Conservation (phyloP, 2,797 vertebrate species). For the Masticophis lateralis region DNA sequence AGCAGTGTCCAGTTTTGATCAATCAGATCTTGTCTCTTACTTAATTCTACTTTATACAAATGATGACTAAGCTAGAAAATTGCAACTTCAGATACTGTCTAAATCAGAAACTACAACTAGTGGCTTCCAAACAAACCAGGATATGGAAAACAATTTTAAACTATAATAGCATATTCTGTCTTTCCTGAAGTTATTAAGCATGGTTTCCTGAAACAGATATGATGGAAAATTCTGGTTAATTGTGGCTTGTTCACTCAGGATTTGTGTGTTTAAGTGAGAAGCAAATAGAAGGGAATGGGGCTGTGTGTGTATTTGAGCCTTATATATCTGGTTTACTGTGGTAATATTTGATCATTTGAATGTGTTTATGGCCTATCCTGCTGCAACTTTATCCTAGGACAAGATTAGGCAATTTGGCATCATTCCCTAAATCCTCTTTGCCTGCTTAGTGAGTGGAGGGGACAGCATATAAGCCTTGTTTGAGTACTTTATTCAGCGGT, state of each 20-base stretch:
- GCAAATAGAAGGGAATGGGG: not conserved
- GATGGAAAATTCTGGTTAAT: not conserved
- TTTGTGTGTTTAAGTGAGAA: not conserved
- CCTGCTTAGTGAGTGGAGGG: not conserved
- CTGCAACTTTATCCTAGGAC: not conserved
- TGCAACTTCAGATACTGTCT: not conserved
- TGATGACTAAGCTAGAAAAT: not conserved
- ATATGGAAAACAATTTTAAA: not conserved
- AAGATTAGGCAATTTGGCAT: not conserved
- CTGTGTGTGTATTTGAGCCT: not conserved
- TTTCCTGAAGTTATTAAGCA: not conserved
- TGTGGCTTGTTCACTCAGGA: not conserved
- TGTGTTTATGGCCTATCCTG: no score
- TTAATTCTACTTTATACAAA: not conserved
- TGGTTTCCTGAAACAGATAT: not conserved
- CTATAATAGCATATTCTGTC: not conserved
- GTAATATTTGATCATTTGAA: not conserved
- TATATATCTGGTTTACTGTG: not conserved
- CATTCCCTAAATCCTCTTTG: not conserved
- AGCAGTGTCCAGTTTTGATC: not conserved
- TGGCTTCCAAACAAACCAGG: not conserved
- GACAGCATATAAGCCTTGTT: not conserved
- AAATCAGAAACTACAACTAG: not conserved
- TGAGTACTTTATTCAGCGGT: not conserved
- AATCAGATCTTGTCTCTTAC: not conserved